Base-by-base conservation (phyloP, 1,140 invertebrate genomes). In the Mercenaria mercenaria region DNA sequence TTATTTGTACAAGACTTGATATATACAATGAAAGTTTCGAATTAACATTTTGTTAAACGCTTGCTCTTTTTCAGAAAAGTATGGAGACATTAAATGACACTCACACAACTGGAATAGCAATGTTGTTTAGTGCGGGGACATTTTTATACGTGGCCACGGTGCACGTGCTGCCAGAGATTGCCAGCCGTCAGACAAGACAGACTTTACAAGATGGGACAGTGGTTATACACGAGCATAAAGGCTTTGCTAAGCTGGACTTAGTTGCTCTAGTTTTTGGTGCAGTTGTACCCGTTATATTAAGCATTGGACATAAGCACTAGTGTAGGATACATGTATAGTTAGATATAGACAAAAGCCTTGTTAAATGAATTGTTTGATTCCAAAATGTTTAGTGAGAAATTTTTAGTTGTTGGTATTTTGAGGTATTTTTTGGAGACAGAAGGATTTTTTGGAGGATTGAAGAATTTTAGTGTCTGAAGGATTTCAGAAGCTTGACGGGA, bases 101-200 rank as follows among this genome's bases (percentile, higher is more conserved):
- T 15, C 99, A 99, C 96, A 98, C 98, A 1, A 99, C 98, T 95
- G 99, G 98, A 64, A 97, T 99, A 61, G 99, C 99, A 23, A 99
- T 99, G 99, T 96, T 99, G 29, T 99, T 99, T 96, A 99, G 99
- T 91, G 99, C 99, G 0, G 99, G 99, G 1, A 99, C 99, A 67
- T 99, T 99, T 96, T 96, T 99, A 11, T 99, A 99, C 95, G 99
- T 99, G 10, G 98, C 99, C 0, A 99, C 99, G 1, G 99, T 99
- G 1, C 99, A 99, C 96, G 99, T 99, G 3, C 95, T 99, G 64
- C 99, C 99, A 0, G 99, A 99, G 96, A 96, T 99, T 10, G 95
- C 96, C 18, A 95, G 94, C n/a, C 87, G 93, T 76, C 93, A 92
- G 34, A 91, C 91, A 32, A 92, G 84, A 67, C 94, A 93, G 91